phyloP scores from a whole-genome alignment of 2,888 invertebrate species.

The Muscina levida region DNA sequence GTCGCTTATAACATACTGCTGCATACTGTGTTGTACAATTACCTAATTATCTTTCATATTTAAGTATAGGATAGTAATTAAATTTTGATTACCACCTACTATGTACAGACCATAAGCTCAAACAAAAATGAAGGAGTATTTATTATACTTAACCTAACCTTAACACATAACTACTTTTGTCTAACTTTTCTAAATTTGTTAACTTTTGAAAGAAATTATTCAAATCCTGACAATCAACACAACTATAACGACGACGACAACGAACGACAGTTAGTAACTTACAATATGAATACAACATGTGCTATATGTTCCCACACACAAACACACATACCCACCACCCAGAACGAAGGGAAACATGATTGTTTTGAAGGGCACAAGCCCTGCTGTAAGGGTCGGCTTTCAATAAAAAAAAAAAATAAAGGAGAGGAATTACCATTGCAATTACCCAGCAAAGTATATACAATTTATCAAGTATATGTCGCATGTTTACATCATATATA shows the following conservation, averaged over 20 bases:
- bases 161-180: slow-evolving; percentile 17
- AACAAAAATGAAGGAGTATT: too few species aligned
- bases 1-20: not conserved
- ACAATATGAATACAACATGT: slow-evolving; percentile 29
- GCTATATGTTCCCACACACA: slow-evolving; percentile 14
- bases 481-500: not conserved
- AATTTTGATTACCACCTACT: not conserved
- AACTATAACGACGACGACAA: not conserved
- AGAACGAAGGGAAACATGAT: slow-evolving; percentile 12
- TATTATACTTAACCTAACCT: slow-evolving; percentile 5
- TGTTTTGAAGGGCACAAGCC: not conserved
- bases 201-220: slow-evolving; percentile 13
- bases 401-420: too few species aligned
- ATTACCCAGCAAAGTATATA: slow-evolving; percentile 21
- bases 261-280: slow-evolving; percentile 1
- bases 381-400: slow-evolving; percentile 27
- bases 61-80: slow-evolving; percentile 28
- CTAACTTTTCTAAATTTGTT: slow-evolving; percentile 28
- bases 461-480: slow-evolving; percentile 9
- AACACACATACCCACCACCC: not conserved
- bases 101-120: not conserved
- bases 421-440: slow-evolving; percentile 2
- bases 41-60: slow-evolving; percentile 14
- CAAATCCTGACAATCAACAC: not conserved
- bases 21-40: slow-evolving; percentile 16